phyloP scores from a whole-genome alignment of 1,140 invertebrate species.

The Eumeta japonica region DNA sequence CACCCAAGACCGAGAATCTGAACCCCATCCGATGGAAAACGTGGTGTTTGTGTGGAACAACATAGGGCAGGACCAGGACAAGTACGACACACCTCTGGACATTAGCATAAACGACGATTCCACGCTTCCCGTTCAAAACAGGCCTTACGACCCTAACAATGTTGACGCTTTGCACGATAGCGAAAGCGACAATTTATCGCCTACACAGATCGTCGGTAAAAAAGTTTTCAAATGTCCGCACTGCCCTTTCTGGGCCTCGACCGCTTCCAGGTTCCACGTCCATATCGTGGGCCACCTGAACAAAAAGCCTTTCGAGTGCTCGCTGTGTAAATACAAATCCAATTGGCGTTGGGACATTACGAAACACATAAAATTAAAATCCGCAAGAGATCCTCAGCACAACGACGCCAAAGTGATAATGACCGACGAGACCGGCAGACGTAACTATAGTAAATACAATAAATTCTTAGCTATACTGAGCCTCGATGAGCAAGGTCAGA shows the following conservation, averaged over 20 bases:
- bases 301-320: conserved; percentile 93
- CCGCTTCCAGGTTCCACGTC: conserved; percentile 88
- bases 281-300: conserved; percentile 90
- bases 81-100: conserved; percentile 42
- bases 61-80: conserved; percentile 37
- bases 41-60: conserved; percentile 76
- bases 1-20: conserved; percentile 36
- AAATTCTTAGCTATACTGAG: conserved; percentile 77
- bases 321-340: conserved; percentile 86
- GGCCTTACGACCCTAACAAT: conserved; percentile 35
- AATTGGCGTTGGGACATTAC: conserved; percentile 96
- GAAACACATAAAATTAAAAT: conserved; percentile 90
- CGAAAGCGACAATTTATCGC: conserved; percentile 46
- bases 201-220: conserved; percentile 51
- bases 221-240: conserved; percentile 87
- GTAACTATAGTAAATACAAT: conserved; percentile 91
- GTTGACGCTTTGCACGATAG: conserved; percentile 28
- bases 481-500: conserved; percentile 55
- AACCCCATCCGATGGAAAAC: conserved; percentile 72
- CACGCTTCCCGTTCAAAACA: conserved; percentile 25
- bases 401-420: conserved; percentile 77
- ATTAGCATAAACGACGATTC: conserved; percentile 50
- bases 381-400: conserved; percentile 77
- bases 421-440: conserved; percentile 86
- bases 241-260: conserved; percentile 86